Percentiles rank a stretch among this genome's conserved stretches.
Evolutionary conservation across 2,888 invertebrate genomes (phyloP).

Genomic region (Pseudococcus jackbeardsleyi): DNA sequence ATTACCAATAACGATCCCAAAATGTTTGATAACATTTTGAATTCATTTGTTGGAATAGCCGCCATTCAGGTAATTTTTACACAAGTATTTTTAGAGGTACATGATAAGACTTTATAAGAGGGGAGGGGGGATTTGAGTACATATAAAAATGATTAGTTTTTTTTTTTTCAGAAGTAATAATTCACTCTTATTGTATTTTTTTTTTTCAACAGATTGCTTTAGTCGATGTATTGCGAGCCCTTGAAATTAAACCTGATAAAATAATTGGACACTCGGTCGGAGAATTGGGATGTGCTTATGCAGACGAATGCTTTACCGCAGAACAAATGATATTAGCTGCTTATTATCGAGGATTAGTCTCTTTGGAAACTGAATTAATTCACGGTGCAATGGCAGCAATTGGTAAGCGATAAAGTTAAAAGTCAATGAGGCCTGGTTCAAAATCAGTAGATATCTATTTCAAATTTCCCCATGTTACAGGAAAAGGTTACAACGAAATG

Average conservation of each 20-base stretch:
- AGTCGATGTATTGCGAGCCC: constrained; percentile 75
- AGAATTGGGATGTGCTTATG: constrained; percentile 95
- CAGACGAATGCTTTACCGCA: constrained; percentile 89
- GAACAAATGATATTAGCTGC: constrained; percentile 89
- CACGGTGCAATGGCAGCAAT: constrained; percentile 91
- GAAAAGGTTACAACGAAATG: constrained; percentile 71
- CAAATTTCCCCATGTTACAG: constrained; percentile 66
- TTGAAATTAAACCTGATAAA: constrained; percentile 79
- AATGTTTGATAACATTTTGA: constrained; percentile 77
- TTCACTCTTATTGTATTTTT: neutral
- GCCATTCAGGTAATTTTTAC: constrained; percentile 73
- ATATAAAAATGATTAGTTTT: too few species aligned
- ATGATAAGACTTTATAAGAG: too few species aligned
- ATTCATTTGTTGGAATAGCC: constrained; percentile 82
- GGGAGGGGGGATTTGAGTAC: too few species aligned
- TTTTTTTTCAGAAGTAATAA: too few species aligned
- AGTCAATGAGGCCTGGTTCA: neutral
- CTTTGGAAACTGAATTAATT: constrained; percentile 79
- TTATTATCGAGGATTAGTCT: constrained; percentile 85
- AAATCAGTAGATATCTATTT: too few species aligned
- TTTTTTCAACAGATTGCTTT: constrained; percentile 73
- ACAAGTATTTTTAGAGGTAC: neutral
- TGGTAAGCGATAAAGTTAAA: constrained; percentile 72
- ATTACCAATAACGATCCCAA: constrained; percentile 75
- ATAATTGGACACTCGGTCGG: constrained; percentile 93